A percentile compares a stretch with the other conserved stretches of the same genome.
These are phyloP conservation scores for Agrotis puta DNA, from an alignment of 2,888 invertebrate species.

Conservation along the genomic window DNA sequence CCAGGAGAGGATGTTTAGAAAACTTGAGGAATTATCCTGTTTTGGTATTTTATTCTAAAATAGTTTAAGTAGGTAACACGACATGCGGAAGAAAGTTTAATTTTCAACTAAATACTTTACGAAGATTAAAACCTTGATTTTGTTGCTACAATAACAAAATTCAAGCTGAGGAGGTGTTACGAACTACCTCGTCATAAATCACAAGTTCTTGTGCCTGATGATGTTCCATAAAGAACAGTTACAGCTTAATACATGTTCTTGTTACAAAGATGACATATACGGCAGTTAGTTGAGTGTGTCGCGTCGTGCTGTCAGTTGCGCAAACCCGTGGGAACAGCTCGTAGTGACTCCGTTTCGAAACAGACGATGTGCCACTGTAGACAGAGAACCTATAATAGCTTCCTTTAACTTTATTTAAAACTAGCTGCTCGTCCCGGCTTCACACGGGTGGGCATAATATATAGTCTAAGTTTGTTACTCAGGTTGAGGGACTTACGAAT, in stretches of 20 bases:
- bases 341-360: constrained; percentile 67
- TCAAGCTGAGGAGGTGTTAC: neutral
- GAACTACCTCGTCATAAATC: constrained; percentile 4
- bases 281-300: constrained; percentile 29
- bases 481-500: too few relatives aligned
- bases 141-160: neutral
- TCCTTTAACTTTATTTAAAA: constrained; percentile 73
- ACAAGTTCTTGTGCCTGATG: constrained; percentile 4
- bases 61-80: too few relatives aligned
- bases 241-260: constrained; percentile 24
- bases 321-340: constrained; percentile 74
- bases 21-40: too few relatives aligned
- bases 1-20: too few relatives aligned
- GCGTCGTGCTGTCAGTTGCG: constrained; percentile 61
- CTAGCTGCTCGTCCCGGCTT: too few relatives aligned
- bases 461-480: too few relatives aligned
- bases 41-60: too few relatives aligned
- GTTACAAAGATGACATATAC: constrained; percentile 59
- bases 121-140: neutral
- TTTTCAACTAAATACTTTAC: neutral
- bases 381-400: constrained; percentile 74
- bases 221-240: constrained; percentile 12
- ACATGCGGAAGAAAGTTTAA: neutral
- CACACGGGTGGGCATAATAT: too few relatives aligned
- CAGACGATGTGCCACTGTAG: constrained; percentile 68